A percentile compares a stretch with the other conserved stretches of the same genome.
These are phyloP conservation scores for Andricus curvator DNA, from an alignment of 2,888 invertebrate genomes.

Conservation along the genomic window DNA sequence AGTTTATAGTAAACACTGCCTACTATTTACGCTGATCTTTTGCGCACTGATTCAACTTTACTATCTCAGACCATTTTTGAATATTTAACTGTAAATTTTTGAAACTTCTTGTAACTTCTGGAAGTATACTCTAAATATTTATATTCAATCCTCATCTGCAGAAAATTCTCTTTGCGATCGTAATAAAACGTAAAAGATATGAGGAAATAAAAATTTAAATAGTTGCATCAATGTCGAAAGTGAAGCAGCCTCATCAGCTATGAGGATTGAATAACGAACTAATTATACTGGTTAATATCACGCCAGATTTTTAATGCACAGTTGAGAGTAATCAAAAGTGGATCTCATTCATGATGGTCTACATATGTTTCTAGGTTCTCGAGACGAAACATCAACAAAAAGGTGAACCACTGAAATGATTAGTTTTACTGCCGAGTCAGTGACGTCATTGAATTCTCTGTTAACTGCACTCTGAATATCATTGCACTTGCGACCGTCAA, in stretches of 20 bases:
- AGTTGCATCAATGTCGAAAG: not conserved
- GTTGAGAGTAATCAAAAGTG: constrained; percentile 12
- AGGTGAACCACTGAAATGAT: constrained; percentile 67
- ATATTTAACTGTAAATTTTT: not conserved
- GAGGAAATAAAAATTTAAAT: not conserved
- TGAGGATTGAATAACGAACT: not conserved
- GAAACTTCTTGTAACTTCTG: not conserved
- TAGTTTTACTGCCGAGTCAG: constrained; percentile 59
- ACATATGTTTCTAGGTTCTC: not conserved
- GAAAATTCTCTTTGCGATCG: not conserved
- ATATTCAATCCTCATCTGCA: not conserved
- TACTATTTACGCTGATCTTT: constrained; percentile 56
- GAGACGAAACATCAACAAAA: constrained; percentile 66
- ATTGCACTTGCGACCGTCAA: constrained; percentile 52
- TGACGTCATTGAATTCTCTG: constrained; percentile 61
- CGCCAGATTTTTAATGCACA: not conserved
- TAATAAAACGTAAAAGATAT: not conserved
- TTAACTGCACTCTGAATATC: constrained; percentile 52
- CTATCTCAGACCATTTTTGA: not conserved
- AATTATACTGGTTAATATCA: not conserved
- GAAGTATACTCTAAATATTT: not conserved
- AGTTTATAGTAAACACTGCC: constrained; percentile 16
- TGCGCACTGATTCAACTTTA: constrained; percentile 34
- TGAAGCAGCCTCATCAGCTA: not conserved
- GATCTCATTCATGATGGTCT: constrained; percentile 2